These are phyloP conservation scores for Pangasius sanitwongsei DNA, from an alignment of 2,797 vertebrate genomes.

Conservation along the genomic window DNA sequence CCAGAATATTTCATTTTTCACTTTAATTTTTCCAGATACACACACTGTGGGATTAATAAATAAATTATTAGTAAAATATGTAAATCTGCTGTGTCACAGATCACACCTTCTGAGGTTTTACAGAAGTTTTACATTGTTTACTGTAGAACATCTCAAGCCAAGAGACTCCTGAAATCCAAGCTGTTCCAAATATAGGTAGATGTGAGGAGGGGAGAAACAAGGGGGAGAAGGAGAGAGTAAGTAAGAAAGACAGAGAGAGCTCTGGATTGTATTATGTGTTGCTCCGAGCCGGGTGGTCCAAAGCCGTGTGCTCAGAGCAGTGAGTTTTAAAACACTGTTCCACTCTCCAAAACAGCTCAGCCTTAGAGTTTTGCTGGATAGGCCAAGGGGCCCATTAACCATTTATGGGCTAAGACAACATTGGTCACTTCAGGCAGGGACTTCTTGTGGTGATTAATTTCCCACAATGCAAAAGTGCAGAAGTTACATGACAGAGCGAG, in stretches of 20 bases:
- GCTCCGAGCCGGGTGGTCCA: constrained; percentile 64
- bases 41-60: not conserved
- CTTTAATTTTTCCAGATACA: not conserved
- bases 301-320: constrained; percentile 56
- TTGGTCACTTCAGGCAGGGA: constrained; percentile 35
- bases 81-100: constrained; percentile 33
- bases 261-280: constrained; percentile 67
- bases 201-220: constrained; percentile 44
- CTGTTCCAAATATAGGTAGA: constrained; percentile 61
- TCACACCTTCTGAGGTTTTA: constrained; percentile 33
- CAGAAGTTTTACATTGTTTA: constrained; percentile 51
- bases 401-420: constrained; percentile 62
- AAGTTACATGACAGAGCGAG: not conserved
- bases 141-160: constrained; percentile 44
- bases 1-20: not conserved
- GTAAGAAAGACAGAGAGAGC: constrained; percentile 32
- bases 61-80: not conserved
- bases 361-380: constrained; percentile 46
- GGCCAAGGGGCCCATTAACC: constrained; percentile 55
- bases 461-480: constrained; percentile 25
- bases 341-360: constrained; percentile 61
- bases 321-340: constrained; percentile 61
- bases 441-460: constrained; percentile 32
- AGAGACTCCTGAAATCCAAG: constrained; percentile 51
- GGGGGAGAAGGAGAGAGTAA: constrained; percentile 28